Conservation (phyloP, 2,113 vertebrate genomes). For the Thunnus maccoyii region DNA sequence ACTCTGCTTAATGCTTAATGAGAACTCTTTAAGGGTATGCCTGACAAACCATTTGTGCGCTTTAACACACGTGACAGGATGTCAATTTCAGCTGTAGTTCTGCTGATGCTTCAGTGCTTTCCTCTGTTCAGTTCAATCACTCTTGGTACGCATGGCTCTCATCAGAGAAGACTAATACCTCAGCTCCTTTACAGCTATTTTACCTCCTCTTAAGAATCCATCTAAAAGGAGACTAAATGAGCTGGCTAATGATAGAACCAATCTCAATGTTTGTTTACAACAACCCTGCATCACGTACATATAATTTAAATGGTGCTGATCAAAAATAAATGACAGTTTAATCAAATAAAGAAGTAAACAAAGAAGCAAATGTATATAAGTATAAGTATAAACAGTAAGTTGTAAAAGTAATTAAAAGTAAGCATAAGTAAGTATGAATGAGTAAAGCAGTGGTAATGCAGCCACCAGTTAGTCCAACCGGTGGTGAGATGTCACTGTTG, state of each 20-base stretch:
- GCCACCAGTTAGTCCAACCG: too few species aligned
- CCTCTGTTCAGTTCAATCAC: slow-evolving; percentile 50
- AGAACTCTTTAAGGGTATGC: slow-evolving; percentile 69
- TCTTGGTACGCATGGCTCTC: slow-evolving; percentile 34
- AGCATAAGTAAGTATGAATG: too few species aligned
- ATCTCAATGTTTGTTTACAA: too few species aligned
- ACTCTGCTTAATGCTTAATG: slow-evolving; percentile 76
- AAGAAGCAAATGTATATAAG: too few species aligned
- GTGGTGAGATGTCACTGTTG: too few species aligned
- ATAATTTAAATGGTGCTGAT: too few species aligned
- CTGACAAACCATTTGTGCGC: slow-evolving; percentile 66
- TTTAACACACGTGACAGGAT: slow-evolving; percentile 71
- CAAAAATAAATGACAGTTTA: too few species aligned
- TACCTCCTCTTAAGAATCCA: slow-evolving; percentile 30
- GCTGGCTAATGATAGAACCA: background rate
- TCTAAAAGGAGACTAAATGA: background rate
- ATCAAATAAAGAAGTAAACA: too few species aligned
- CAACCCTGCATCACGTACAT: too few species aligned
- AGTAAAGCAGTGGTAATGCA: too few species aligned
- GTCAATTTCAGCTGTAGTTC: slow-evolving; percentile 62
- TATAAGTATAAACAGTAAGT: too few species aligned
- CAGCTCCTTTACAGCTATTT: slow-evolving; percentile 9
- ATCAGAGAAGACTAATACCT: slow-evolving; percentile 33
- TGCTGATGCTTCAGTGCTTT: slow-evolving; percentile 61
- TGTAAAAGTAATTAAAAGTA: too few species aligned